Evolutionary conservation across 2,797 vertebrate species (phyloP).

Genomic region (Semaprochilodus insignis): DNA sequence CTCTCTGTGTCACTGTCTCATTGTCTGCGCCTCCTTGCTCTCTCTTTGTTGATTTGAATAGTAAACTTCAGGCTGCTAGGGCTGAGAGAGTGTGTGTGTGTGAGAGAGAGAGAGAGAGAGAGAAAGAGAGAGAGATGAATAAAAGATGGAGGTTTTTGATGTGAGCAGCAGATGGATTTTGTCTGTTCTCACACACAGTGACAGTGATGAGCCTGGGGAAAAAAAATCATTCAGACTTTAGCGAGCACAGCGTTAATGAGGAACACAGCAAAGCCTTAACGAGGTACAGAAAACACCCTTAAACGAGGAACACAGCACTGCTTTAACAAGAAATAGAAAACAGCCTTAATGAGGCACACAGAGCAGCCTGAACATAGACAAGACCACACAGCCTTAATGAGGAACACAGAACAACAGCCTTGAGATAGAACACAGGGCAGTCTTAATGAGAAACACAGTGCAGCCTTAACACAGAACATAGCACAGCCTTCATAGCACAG

Average conservation of each 20-base stretch:
- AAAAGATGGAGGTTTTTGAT: slow-evolving; percentile 34
- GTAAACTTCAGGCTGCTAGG: slow-evolving; percentile 43
- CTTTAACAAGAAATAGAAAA: not conserved
- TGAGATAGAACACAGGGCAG: not conserved
- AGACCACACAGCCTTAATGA: not conserved
- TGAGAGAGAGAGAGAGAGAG: slow-evolving; percentile 23
- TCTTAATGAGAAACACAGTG: not conserved
- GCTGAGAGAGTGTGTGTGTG: too few species aligned
- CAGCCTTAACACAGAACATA: not conserved
- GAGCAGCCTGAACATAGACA: not conserved
- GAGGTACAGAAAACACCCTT: not conserved
- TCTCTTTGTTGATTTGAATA: slow-evolving; percentile 44
- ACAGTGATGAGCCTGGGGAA: not conserved
- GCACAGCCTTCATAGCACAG: not conserved
- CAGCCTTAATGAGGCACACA: not conserved
- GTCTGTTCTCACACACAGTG: slow-evolving; percentile 16
- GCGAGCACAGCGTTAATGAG: not conserved
- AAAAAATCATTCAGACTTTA: not conserved
- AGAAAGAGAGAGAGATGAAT: slow-evolving; percentile 34
- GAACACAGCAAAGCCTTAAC: not conserved
- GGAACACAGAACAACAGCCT: not conserved
- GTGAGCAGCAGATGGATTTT: slow-evolving; percentile 11
- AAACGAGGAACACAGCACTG: not conserved
- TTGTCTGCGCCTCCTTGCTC: slow-evolving; percentile 45
- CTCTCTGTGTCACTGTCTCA: not conserved